A percentile compares a stretch with the other conserved stretches of the same genome.
phyloP scores from a whole-genome alignment of 23 tunicate species.

The Clavelina lepadiformis region DNA sequence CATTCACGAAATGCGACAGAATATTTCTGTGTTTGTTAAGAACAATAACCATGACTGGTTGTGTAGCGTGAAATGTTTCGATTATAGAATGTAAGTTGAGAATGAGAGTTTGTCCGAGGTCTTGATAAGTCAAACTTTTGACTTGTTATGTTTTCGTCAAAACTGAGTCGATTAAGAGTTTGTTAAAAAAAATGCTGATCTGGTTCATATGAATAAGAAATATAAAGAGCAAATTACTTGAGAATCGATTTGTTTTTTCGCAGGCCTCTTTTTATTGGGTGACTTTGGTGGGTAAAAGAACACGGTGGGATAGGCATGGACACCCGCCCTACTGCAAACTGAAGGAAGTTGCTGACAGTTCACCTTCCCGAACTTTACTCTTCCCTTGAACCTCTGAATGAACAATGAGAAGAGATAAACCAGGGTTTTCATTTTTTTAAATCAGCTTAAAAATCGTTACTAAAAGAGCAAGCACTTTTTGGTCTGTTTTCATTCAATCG shows the following conservation, averaged over 20 bases:
- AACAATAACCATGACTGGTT: no score
- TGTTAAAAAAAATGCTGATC: background rate
- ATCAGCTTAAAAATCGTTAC: background rate
- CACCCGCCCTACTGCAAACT: slow-evolving; percentile 56
- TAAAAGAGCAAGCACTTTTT: background rate
- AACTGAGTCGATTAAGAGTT: background rate
- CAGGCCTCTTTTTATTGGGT: slow-evolving; percentile 18
- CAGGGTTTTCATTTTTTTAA: no score
- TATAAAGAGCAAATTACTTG: slow-evolving; percentile 1
- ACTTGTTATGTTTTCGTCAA: no score
- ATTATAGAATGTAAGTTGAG: no score
- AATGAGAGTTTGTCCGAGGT: no score
- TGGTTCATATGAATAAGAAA: background rate
- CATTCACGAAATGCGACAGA: no score
- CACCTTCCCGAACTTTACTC: slow-evolving; percentile 80
- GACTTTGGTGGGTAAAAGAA: slow-evolving; percentile 70
- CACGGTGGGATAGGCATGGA: slow-evolving; percentile 77
- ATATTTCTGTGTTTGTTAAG: no score
- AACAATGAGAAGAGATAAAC: background rate
- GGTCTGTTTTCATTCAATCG: no score
- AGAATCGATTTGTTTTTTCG: slow-evolving; percentile 3
- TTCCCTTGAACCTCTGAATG: slow-evolving; percentile 34
- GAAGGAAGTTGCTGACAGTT: slow-evolving; percentile 69
- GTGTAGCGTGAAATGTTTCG: no score
- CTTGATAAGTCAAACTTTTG: no score